Evolutionary conservation across 2,888 invertebrate species (phyloP).

Genomic region (Yponomeuta plumbellus): DNA sequence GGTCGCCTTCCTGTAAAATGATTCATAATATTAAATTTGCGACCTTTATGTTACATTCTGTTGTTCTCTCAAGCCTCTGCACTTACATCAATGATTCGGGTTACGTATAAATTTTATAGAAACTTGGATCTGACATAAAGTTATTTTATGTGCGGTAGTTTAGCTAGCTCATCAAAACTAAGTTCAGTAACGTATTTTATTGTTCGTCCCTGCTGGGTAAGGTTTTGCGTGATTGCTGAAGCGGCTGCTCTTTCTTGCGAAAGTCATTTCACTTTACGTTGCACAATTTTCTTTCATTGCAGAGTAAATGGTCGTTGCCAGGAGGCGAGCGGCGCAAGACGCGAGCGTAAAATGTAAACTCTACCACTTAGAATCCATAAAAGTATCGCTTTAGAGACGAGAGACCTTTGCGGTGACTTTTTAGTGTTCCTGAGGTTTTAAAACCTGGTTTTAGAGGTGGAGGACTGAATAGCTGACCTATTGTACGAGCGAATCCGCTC

Average conservation of each 20-base stretch:
- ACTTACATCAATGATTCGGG: too few relatives aligned
- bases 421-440: slow-evolving; percentile 1
- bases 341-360: slow-evolving; percentile 1
- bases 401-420: background rate
- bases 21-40: too few relatives aligned
- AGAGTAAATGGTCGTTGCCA: background rate
- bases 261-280: background rate
- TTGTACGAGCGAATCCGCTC: slow-evolving; percentile 24
- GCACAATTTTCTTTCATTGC: background rate
- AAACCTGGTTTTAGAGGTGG: background rate
- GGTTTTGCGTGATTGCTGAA: background rate
- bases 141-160: too few relatives aligned
- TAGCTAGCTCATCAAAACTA: too few relatives aligned
- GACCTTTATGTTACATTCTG: too few relatives aligned
- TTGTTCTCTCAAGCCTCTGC: too few relatives aligned
- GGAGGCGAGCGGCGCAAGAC: background rate
- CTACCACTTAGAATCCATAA: slow-evolving; percentile 3
- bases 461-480: slow-evolving; percentile 13
- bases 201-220: too few relatives aligned
- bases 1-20: too few relatives aligned
- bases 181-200: too few relatives aligned
- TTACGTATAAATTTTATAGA: too few relatives aligned
- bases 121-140: too few relatives aligned
- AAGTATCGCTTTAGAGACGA: background rate
- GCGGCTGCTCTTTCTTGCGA: background rate